Percentiles rank a stretch among this genome's conserved stretches.
These are phyloP conservation scores for Drosophila nr. fundita DNA, from an alignment of 2,888 invertebrate genomes.

Conservation along the genomic window DNA sequence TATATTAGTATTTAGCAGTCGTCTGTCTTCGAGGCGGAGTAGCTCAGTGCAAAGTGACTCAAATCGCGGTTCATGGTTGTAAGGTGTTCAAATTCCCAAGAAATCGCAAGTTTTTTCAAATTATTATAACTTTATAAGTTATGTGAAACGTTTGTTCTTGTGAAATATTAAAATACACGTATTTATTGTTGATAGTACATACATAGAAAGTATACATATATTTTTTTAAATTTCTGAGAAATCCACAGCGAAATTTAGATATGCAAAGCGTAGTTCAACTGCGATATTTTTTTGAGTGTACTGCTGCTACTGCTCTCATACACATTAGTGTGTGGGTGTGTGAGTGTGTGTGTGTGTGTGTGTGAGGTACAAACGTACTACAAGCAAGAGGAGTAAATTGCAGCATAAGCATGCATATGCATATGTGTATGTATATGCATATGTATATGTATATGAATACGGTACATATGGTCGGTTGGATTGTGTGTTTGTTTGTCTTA, in stretches of 20 bases:
- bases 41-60: background rate
- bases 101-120: background rate
- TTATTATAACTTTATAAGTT: background rate
- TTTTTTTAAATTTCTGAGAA: background rate
- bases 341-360: background rate
- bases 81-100: background rate
- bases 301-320: background rate
- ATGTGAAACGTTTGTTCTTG: too few species aligned
- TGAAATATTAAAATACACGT: too few species aligned
- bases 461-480: background rate
- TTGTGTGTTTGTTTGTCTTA: background rate
- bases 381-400: conserved; percentile 8
- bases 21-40: background rate
- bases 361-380: background rate
- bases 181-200: background rate
- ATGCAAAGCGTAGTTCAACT: background rate
- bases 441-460: background rate
- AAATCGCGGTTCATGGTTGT: background rate
- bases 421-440: background rate
- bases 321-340: background rate
- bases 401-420: conserved; percentile 9
- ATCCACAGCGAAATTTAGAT: background rate
- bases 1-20: background rate
- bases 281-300: background rate
- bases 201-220: background rate